Evolutionary conservation across 2,888 invertebrate genomes (phyloP).

Genomic region (Sphinx pinastri): DNA sequence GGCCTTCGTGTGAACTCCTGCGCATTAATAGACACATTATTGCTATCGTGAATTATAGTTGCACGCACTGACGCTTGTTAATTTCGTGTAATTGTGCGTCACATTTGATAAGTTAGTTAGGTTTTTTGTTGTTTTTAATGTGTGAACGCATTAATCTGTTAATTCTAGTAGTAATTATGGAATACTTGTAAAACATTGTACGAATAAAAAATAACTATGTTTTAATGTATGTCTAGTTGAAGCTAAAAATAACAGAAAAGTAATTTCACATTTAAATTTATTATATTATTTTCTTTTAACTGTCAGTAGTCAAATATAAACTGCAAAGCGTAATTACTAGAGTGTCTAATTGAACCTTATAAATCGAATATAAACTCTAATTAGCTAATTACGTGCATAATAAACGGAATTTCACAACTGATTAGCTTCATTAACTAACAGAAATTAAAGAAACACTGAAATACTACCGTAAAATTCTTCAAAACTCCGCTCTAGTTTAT

Average conservation of each 20-base stretch:
- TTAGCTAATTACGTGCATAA: conserved; percentile 7
- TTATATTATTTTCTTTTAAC: too few species aligned
- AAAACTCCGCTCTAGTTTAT: not conserved
- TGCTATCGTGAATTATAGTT: conserved; percentile 31
- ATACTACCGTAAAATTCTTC: not conserved
- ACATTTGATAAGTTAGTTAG: conserved; percentile 3
- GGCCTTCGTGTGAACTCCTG: conserved; percentile 75
- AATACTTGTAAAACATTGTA: too few species aligned
- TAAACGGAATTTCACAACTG: not conserved
- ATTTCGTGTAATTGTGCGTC: conserved; percentile 11
- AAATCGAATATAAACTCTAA: conserved; percentile 8
- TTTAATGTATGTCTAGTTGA: too few species aligned
- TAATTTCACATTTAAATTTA: too few species aligned
- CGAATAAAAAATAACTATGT: too few species aligned
- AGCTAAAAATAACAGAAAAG: too few species aligned
- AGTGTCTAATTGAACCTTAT: not conserved
- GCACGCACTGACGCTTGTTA: conserved; percentile 33
- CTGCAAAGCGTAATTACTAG: not conserved
- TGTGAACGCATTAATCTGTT: too few species aligned
- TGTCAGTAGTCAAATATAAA: not conserved
- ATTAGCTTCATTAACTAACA: not conserved
- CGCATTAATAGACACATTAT: conserved; percentile 76
- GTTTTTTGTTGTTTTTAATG: not conserved
- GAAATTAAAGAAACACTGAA: not conserved
- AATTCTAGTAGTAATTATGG: too few species aligned